These are phyloP conservation scores for Scaptomyza pallida DNA, from an alignment of 1,140 invertebrate genomes.

Conservation along the genomic window DNA sequence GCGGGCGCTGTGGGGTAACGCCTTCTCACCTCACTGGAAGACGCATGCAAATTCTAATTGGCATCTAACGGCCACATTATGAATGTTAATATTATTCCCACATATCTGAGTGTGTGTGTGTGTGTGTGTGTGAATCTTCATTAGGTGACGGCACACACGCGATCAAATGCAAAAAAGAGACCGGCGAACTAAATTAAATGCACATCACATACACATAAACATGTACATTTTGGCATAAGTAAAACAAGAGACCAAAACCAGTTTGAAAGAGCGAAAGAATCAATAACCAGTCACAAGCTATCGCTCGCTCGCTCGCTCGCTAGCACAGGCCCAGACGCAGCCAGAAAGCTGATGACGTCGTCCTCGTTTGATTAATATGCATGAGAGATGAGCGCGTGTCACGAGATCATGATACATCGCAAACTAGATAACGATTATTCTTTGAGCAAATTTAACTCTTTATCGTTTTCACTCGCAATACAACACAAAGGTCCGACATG, in stretches of 20 bases:
- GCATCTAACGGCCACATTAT: conserved; percentile 44
- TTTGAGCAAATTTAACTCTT: too few species aligned
- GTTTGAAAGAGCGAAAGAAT: conserved; percentile 27
- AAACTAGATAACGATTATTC: too few species aligned
- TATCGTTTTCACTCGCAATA: too few species aligned
- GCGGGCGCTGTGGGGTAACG: conserved; percentile 29
- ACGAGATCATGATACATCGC: too few species aligned
- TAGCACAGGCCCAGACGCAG: too few species aligned
- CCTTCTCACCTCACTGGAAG: conserved; percentile 13
- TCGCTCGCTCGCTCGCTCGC: too few species aligned
- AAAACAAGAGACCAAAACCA: conserved; percentile 26
- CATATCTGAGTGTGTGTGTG: conserved; percentile 9
- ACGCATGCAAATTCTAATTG: conserved; percentile 53
- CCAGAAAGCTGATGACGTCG: conserved; percentile 42
- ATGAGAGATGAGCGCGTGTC: background rate
- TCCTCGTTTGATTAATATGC: conserved; percentile 29
- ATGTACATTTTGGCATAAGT: conserved; percentile 3
- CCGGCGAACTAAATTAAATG: conserved; percentile 46
- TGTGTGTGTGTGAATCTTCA: conserved; percentile 17
- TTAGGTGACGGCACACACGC: conserved; percentile 52
- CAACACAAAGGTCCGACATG: background rate
- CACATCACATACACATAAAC: too few species aligned
- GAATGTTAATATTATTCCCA: conserved; percentile 23
- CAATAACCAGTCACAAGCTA: conserved; percentile 13
- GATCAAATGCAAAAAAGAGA: conserved; percentile 46